phyloP scores from a whole-genome alignment of 2,797 vertebrate genomes.

The Sebastes trivittatus region DNA sequence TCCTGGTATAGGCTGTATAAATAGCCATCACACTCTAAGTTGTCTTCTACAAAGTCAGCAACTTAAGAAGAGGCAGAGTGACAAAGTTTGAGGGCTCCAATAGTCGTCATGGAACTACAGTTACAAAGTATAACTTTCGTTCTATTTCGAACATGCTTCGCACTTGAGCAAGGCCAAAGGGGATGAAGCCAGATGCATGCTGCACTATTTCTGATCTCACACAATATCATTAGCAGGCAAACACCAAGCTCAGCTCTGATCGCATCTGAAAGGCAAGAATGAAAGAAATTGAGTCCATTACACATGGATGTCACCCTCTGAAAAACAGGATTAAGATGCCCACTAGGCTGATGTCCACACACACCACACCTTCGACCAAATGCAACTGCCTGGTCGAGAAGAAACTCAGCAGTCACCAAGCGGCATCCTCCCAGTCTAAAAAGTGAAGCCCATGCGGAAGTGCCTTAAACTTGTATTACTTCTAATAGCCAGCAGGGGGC shows the following conservation, averaged over 20 bases:
- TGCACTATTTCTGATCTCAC: slow-evolving; percentile 15
- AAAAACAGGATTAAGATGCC: slow-evolving; percentile 12
- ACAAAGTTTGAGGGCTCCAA: slow-evolving; percentile 3
- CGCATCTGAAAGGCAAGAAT: slow-evolving; percentile 6
- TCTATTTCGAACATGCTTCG: slow-evolving; percentile 11
- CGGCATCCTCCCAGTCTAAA: background rate
- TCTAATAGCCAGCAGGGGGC: too few relatives aligned
- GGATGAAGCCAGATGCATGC: slow-evolving; percentile 7
- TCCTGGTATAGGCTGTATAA: slow-evolving; percentile 6
- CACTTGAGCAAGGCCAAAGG: slow-evolving; percentile 17
- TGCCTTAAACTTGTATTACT: too few relatives aligned
- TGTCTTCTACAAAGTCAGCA: slow-evolving; percentile 26
- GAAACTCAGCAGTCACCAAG: background rate
- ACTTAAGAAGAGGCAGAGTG: background rate
- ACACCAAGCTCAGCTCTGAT: slow-evolving; percentile 10
- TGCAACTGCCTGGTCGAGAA: background rate
- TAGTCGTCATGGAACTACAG: background rate
- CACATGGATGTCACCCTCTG: background rate
- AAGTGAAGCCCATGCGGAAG: background rate
- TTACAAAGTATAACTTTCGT: background rate
- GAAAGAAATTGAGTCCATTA: background rate
- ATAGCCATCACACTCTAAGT: background rate
- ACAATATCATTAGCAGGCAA: slow-evolving; percentile 9
- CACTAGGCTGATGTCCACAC: background rate
- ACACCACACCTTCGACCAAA: background rate